phyloP scores from a whole-genome alignment of 2,888 invertebrate species.

The Eurytoma californica region DNA sequence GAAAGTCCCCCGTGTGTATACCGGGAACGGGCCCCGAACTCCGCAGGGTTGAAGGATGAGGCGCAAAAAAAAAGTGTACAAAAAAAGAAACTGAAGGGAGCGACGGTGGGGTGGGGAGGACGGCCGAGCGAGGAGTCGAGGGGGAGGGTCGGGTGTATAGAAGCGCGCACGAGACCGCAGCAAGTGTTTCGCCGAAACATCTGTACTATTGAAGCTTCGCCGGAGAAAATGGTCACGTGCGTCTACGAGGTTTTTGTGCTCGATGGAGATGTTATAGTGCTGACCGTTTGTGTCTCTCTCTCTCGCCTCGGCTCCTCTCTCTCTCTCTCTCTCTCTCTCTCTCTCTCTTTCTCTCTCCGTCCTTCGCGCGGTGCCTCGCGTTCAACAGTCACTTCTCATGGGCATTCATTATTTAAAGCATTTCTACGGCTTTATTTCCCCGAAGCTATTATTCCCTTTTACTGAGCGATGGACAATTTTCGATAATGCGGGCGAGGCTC shows the following conservation, averaged over 20 bases:
- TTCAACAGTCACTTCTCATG: too few species aligned
- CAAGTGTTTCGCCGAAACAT: conserved; percentile 10
- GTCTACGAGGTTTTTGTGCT: conserved; percentile 9
- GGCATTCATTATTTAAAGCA: too few species aligned
- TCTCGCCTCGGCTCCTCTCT: neutral
- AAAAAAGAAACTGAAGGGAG: neutral
- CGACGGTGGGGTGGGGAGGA: neutral
- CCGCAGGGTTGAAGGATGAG: neutral
- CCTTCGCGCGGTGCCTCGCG: neutral
- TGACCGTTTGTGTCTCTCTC: neutral
- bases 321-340: neutral
- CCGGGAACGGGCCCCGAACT: neutral
- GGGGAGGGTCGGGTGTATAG: neutral
- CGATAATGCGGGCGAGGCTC: too few species aligned
- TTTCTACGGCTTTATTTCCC: too few species aligned
- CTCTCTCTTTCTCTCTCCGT: neutral
- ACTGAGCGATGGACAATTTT: too few species aligned
- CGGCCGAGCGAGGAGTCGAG: neutral
- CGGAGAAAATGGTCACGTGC: conserved; percentile 41
- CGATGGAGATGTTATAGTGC: conserved; percentile 26
- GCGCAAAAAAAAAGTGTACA: neutral
- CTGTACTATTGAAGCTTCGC: conserved; percentile 21
- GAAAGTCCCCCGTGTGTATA: conserved; percentile 14
- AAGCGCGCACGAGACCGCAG: conserved; percentile 23
- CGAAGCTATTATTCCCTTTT: too few species aligned